Percentiles rank a stretch among this genome's conserved stretches.
phyloP scores from a whole-genome alignment of 2,797 vertebrate genomes.

The Eurystomus glaucurus region DNA sequence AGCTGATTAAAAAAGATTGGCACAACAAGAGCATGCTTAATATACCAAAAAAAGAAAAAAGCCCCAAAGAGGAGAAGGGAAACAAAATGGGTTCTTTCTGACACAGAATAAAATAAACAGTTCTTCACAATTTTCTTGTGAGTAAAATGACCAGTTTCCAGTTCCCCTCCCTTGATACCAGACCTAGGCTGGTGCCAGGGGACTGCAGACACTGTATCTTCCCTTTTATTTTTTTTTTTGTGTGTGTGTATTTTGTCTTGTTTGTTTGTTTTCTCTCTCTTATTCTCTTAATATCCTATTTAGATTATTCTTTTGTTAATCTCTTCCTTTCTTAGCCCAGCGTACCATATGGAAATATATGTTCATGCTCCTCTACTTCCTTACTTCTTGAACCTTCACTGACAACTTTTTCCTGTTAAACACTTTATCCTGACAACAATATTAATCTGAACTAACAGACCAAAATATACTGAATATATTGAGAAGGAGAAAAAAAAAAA shows the following conservation, averaged over 20 bases:
- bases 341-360: not conserved
- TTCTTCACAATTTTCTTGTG: not conserved
- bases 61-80: not conserved
- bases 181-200: not conserved
- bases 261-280: too few relatives aligned
- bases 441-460: not conserved
- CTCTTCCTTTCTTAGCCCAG: not conserved
- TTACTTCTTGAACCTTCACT: not conserved
- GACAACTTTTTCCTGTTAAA: not conserved
- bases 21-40: not conserved
- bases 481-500: not conserved
- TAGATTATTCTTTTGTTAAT: not conserved
- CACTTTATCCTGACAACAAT: not conserved
- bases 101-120: not conserved
- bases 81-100: not conserved
- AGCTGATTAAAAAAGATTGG: not conserved
- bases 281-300: not conserved
- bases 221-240: not conserved
- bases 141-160: not conserved
- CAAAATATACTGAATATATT: not conserved
- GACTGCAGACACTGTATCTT: not conserved
- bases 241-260: not conserved
- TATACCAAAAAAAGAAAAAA: not conserved
- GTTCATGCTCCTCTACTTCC: not conserved
- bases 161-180: not conserved